Base-by-base conservation (phyloP, 2,888 invertebrate genomes). In the Lasioglossum pauxillum region DNA sequence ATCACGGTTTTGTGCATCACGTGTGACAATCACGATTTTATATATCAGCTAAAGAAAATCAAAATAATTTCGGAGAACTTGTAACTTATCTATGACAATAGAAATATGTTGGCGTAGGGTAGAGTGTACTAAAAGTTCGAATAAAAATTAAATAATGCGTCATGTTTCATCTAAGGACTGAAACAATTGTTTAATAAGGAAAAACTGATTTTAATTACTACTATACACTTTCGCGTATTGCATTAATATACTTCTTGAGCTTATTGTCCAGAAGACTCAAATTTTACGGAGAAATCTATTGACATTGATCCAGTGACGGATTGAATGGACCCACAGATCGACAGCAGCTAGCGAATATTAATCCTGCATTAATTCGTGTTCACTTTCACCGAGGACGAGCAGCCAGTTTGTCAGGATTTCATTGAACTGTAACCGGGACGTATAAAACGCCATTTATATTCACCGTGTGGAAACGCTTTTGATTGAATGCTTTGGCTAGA, bases 371-470 rank as follows among this genome's bases (percentile, higher is more conserved):
- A 75, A 83, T 80, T 81, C 46, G 67, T 73, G 53, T 31, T 16
- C 27, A 72, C 72, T 72, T 72, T 72, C 72, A 46, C 72, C 27
- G 44, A 16, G 44, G 27, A 19, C 60, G 16, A 49, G 35, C 12
- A 23, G 73, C 35, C 71, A 23, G 71, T 38, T 49, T 19, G 71
- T 75, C 53, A 53, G 60, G 35, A 83, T 84, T 83, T 84, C 83
- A 83, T 77, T 67, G 35, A 64, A 53, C 76, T 31, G 23, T 46
- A 35, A 16, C 57, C 16, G 53, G 23, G 53, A 69, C 27, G 44
- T 72, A 72, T 76, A 19, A 83, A 83, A 76, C 19, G 27, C 19
- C 64, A 83, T 83, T 83, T 83, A 53, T 73, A 64, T 67, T 64
- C 83, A 7, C 41, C 38, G 31, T 27, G 49, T 46, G 31, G 60